A percentile compares a stretch with the other conserved stretches of the same genome.
Conservation (phyloP, 2,888 invertebrate species). For the Gastrophysa polygoni region DNA sequence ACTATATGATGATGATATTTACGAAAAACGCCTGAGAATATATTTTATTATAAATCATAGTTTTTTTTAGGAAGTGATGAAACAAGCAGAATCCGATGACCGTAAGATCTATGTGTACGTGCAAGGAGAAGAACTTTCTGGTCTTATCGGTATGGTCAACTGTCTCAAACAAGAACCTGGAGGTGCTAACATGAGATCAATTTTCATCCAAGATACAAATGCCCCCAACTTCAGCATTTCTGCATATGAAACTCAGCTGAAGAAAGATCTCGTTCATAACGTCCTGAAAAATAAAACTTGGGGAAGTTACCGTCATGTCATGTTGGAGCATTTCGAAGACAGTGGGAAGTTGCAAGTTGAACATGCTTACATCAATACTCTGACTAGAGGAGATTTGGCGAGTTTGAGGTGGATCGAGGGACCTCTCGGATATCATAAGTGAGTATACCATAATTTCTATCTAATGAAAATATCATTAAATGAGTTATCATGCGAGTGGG, state of each 20-base stretch:
- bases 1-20: no score
- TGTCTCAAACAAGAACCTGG: slow-evolving; percentile 90
- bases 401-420: slow-evolving; percentile 94
- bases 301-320: slow-evolving; percentile 87
- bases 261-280: slow-evolving; percentile 84
- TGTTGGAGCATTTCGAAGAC: slow-evolving; percentile 61
- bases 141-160: slow-evolving; percentile 86
- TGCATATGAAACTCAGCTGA: slow-evolving; percentile 67
- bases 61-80: slow-evolving; percentile 62
- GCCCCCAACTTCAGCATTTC: slow-evolving; percentile 66
- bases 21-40: no score
- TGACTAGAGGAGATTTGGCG: slow-evolving; percentile 91
- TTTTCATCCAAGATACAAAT: slow-evolving; percentile 71
- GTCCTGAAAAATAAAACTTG: slow-evolving; percentile 80
- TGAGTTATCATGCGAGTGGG: no score
- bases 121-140: slow-evolving; percentile 71
- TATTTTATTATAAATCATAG: no score
- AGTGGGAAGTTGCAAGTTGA: slow-evolving; percentile 69
- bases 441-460: slow-evolving; percentile 42
- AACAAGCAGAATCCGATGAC: slow-evolving; percentile 65
- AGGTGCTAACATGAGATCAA: slow-evolving; percentile 75
- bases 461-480: no score
- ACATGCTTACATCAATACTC: slow-evolving; percentile 94
- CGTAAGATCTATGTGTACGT: slow-evolving; percentile 72
- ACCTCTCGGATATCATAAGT: slow-evolving; percentile 69